phyloP scores from a whole-genome alignment of 2,797 vertebrate species.

The Gobionotothen gibberifrons region DNA sequence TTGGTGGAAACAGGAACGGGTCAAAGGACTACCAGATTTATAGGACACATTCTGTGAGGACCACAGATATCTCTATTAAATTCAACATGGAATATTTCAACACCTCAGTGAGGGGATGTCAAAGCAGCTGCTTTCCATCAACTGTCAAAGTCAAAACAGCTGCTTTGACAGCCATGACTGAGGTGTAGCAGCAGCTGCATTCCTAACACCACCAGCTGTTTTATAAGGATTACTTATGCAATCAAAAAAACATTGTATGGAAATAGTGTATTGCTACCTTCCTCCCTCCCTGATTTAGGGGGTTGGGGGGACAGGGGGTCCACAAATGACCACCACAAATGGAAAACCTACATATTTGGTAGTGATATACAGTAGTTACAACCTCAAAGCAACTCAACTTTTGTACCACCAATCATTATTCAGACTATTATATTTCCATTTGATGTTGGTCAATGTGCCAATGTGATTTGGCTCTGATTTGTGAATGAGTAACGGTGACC shows the following conservation, averaged over 20 bases:
- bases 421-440: constrained; percentile 22
- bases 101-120: background rate
- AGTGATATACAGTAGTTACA: background rate
- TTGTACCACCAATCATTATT: constrained; percentile 18
- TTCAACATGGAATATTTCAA: background rate
- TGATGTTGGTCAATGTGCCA: constrained; percentile 14
- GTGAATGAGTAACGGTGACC: constrained; percentile 38
- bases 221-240: background rate
- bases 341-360: constrained; percentile 3
- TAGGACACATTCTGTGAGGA: background rate
- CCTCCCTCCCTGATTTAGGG: background rate
- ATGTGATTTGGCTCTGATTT: constrained; percentile 49
- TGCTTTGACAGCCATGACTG: constrained; percentile 25
- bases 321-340: constrained; percentile 11
- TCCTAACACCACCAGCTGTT: constrained; percentile 10
- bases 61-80: background rate
- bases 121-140: constrained; percentile 12
- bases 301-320: background rate
- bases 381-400: constrained; percentile 6
- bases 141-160: constrained; percentile 9
- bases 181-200: constrained; percentile 11
- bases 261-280: background rate
- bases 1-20: background rate
- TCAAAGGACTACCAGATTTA: background rate
- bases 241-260: background rate